A percentile compares a stretch with the other conserved stretches of the same genome.
These are phyloP conservation scores for Xenopus petersii DNA, from an alignment of 2,797 vertebrate species.

Conservation along the genomic window DNA sequence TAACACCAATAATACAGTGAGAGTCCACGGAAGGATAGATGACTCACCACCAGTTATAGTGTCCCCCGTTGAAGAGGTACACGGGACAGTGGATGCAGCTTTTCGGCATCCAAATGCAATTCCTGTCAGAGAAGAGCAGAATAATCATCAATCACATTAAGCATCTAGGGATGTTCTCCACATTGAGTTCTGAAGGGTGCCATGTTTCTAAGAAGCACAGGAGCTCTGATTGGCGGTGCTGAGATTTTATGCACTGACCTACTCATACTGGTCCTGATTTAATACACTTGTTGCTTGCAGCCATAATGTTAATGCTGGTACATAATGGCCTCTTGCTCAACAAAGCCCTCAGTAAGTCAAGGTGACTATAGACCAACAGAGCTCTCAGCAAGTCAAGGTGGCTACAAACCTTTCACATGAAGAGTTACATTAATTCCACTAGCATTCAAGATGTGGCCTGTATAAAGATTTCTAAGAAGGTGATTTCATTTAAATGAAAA, in stretches of 20 bases:
- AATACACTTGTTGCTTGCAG: background rate
- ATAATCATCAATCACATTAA: background rate
- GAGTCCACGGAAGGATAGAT: background rate
- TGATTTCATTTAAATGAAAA: no score
- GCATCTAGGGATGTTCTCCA: background rate
- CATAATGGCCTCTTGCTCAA: no score
- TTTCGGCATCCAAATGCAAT: conserved; percentile 5
- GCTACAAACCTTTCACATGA: no score
- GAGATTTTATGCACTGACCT: background rate
- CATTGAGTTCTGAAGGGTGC: background rate
- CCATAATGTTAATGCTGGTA: no score
- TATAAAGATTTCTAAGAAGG: no score
- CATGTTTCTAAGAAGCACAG: background rate
- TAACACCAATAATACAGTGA: background rate
- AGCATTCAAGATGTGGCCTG: no score
- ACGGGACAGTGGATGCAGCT: conserved; percentile 4
- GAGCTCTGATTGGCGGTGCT: background rate
- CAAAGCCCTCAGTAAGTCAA: no score
- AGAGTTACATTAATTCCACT: no score
- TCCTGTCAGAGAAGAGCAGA: conserved; percentile 5
- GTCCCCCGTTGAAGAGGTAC: conserved; percentile 10
- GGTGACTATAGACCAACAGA: no score
- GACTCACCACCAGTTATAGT: conserved; percentile 7
- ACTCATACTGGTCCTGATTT: background rate
- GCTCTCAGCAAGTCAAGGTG: no score